Conservation (phyloP, 2,797 vertebrate species). For the Tokudaia tokunoshimensis region DNA sequence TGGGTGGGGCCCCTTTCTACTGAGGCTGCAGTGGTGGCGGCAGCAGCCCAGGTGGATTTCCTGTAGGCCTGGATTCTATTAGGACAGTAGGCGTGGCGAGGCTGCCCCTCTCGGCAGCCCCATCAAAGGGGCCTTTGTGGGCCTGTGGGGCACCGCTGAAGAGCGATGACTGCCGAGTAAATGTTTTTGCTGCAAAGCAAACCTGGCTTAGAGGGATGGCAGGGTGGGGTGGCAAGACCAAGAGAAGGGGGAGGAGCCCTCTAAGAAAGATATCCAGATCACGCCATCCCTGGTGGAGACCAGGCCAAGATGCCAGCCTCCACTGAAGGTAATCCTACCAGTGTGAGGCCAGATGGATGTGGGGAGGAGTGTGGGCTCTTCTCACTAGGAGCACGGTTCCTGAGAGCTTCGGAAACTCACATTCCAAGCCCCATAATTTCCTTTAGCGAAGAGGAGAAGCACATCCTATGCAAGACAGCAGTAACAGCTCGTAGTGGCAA, state of each 20-base stretch:
- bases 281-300: not conserved
- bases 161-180: slow-evolving; percentile 88
- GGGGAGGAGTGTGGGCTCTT: not conserved
- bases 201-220: slow-evolving; percentile 75
- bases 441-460: not conserved
- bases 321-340: not conserved
- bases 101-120: slow-evolving; percentile 71
- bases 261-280: not conserved
- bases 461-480: not conserved
- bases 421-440: not conserved
- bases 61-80: slow-evolving; percentile 85
- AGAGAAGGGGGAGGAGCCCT: not conserved
- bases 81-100: slow-evolving; percentile 71
- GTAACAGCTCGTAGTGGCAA: not conserved
- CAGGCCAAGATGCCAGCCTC: not conserved
- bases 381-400: not conserved
- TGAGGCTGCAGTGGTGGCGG: not conserved
- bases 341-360: not conserved
- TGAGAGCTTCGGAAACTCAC: not conserved
- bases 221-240: not conserved
- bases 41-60: slow-evolving; percentile 85
- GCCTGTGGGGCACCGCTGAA: slow-evolving; percentile 87
- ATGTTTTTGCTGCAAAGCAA: slow-evolving; percentile 88
- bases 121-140: slow-evolving; percentile 91
- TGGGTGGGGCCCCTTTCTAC: slow-evolving; percentile 67